Evolutionary conservation across 1,140 invertebrate genomes (phyloP).

Genomic region (Hypsibius dujardini): DNA sequence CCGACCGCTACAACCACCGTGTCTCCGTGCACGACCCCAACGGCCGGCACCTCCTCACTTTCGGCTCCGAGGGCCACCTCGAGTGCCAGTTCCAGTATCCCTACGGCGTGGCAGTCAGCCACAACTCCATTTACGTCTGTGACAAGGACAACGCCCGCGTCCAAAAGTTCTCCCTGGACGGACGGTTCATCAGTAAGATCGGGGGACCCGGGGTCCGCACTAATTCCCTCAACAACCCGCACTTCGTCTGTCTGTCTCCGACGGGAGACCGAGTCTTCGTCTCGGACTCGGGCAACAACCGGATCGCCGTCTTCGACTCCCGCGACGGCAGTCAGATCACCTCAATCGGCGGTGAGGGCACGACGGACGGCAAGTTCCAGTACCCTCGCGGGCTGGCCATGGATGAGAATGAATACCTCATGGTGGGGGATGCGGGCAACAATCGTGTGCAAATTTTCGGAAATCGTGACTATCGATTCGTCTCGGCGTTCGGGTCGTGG

Average conservation of each 20-base stretch:
- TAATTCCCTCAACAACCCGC: slow-evolving; percentile 84
- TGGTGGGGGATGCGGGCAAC: slow-evolving; percentile 93
- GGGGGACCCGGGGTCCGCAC: slow-evolving; percentile 66
- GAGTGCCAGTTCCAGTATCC: slow-evolving; percentile 78
- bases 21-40: slow-evolving; percentile 85
- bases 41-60: slow-evolving; percentile 68
- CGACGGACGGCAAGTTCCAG: slow-evolving; percentile 82
- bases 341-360: slow-evolving; percentile 71
- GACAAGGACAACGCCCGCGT: slow-evolving; percentile 96
- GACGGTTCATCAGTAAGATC: slow-evolving; percentile 91
- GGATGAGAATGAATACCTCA: slow-evolving; percentile 89
- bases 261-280: slow-evolving; percentile 74
- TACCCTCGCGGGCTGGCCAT: slow-evolving; percentile 90
- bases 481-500: slow-evolving; percentile 78
- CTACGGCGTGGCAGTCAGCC: slow-evolving; percentile 92
- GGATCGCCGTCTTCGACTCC: slow-evolving; percentile 80
- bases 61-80: slow-evolving; percentile 73
- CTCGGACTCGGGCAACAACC: slow-evolving; percentile 83
- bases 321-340: slow-evolving; percentile 63
- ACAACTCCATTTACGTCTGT: slow-evolving; percentile 95
- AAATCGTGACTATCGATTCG: slow-evolving; percentile 67
- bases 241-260: slow-evolving; percentile 87
- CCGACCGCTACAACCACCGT: slow-evolving; percentile 86
- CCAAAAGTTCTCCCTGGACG: slow-evolving; percentile 75
- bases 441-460: slow-evolving; percentile 90